Evolutionary conservation across 1,140 invertebrate species (phyloP), one percentile per base, ranked within the genome.

Genomic region (Drosophila mauritiana): DNA sequence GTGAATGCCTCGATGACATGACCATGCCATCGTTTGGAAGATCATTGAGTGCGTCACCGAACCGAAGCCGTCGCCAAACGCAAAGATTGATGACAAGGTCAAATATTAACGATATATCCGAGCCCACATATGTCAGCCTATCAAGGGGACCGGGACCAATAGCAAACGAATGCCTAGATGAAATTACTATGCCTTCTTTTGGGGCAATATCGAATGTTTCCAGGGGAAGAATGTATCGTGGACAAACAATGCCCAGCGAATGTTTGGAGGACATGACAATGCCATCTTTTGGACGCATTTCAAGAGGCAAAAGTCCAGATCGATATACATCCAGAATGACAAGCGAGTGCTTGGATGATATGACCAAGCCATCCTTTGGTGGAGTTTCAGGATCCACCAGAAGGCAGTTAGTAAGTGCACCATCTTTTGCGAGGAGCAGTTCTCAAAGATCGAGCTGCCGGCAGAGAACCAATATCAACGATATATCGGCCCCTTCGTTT

Each of bases 301-400:
- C 40, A 0, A 20, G 55, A 11, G n/a, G 10, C 17, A 34, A 4
- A 34, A 51, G 27, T 51, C 27, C 34, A 0, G 22, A 53, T 27
- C 20, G 39, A 11, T 36, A 36, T 11, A 8, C 57, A 17, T 25
- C 46, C 10, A 11, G n/a, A 0, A 59, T 36, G 31, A 22, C 37
- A 7, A 51, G 45, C n/a, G 80, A 79, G 22, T 63, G 42, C 11
- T 12, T 83, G 8, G 51, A 54, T 0, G 64, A 83, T 7, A 48
- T 68, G 10, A 61, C 42, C 15, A 74, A 55, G 20, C 78, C 78
- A 0, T 40, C 57, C 0, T 53, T 68, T n/a, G 43, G 22, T 2
- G 34, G 17, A 3, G 20, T 36, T 0, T 40, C 27, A 6, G 31
- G 31, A 15, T 36, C 49, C 4, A 20, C 49, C 27, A 20, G 49